phyloP scores from a whole-genome alignment of 2,797 vertebrate species.

The Echeneis naucrates region DNA sequence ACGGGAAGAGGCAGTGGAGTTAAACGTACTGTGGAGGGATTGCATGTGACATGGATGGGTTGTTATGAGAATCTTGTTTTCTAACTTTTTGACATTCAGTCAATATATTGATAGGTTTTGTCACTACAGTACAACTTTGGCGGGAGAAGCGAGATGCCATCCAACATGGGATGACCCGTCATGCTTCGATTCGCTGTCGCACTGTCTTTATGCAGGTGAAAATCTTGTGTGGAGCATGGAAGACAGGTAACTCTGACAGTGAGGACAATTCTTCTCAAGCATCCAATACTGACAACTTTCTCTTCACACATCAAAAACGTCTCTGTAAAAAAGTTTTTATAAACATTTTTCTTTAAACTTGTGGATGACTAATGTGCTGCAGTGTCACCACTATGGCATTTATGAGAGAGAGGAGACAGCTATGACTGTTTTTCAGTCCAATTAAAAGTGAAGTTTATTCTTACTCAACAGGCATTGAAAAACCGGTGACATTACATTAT shows the following conservation, averaged over 20 bases:
- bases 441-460: slow-evolving; percentile 14
- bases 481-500: not conserved
- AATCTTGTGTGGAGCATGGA: slow-evolving; percentile 56
- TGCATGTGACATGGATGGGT: slow-evolving; percentile 55
- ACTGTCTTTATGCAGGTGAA: slow-evolving; percentile 66
- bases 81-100: slow-evolving; percentile 83
- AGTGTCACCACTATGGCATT: slow-evolving; percentile 1
- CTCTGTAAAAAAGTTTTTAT: slow-evolving; percentile 39
- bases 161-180: slow-evolving; percentile 70
- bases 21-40: slow-evolving; percentile 61
- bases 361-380: slow-evolving; percentile 15
- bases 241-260: slow-evolving; percentile 68
- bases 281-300: slow-evolving; percentile 38
- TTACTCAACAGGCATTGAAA: not conserved
- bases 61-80: slow-evolving; percentile 77
- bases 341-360: slow-evolving; percentile 23
- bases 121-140: slow-evolving; percentile 76
- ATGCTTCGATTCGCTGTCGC: slow-evolving; percentile 78
- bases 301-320: slow-evolving; percentile 36
- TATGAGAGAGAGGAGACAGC: not conserved
- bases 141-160: slow-evolving; percentile 60
- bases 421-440: slow-evolving; percentile 16
- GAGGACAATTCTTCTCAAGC: slow-evolving; percentile 39
- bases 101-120: slow-evolving; percentile 86
- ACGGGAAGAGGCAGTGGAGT: slow-evolving; percentile 44